phyloP scores from a whole-genome alignment of 2,888 invertebrate genomes.

The Leucophenga maculata region DNA sequence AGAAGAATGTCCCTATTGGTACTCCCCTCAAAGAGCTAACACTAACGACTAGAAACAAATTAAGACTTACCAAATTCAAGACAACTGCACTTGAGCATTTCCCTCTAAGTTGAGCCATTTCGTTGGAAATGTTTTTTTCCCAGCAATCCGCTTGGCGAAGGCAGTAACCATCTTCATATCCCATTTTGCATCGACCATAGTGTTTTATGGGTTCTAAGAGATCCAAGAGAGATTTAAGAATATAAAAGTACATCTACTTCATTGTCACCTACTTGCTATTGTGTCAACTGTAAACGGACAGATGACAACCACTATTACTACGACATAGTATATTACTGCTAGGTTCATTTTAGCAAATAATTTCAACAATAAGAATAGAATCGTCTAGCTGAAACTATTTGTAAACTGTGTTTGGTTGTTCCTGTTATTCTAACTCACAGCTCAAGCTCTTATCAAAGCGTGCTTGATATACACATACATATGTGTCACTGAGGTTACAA shows the following conservation, averaged over 20 bases:
- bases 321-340: no score
- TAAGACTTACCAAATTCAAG: conserved; percentile 31
- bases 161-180: conserved; percentile 31
- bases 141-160: conserved; percentile 29
- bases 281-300: neutral
- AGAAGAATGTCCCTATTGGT: no score
- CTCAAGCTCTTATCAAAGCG: no score
- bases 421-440: no score
- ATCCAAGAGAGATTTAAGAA: neutral
- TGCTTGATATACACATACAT: no score
- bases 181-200: conserved; percentile 32
- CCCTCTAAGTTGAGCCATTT: neutral
- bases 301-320: no score
- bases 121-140: conserved; percentile 27
- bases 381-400: no score
- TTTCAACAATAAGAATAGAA: no score
- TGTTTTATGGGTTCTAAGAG: conserved; percentile 31
- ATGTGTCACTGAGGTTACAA: no score
- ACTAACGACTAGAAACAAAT: neutral
- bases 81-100: conserved; percentile 24
- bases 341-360: no score
- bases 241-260: neutral
- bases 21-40: no score
- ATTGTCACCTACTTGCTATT: conserved; percentile 1
- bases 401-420: no score